Evolutionary conservation across 2,888 invertebrate species (phyloP), one percentile per base, ranked within the genome.

Genomic region (Leptopilina myrica): DNA sequence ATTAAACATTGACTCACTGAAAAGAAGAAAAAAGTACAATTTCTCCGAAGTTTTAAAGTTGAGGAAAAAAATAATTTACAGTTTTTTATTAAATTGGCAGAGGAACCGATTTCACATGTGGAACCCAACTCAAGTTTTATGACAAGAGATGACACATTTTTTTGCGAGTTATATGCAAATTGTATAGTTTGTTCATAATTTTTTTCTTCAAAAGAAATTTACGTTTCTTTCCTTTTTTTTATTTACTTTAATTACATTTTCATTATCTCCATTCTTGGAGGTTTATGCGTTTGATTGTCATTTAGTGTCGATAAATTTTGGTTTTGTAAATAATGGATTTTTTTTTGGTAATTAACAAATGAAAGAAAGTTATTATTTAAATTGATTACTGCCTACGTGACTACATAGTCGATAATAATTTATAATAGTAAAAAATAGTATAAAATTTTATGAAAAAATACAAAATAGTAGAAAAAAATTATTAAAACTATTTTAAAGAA

Each of bases 81-180:
- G 49, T 62, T 62, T 62, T 62, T 62, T 62, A 20, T 20, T 15
- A 8, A 15, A 62, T 3, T n/a, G 62, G 15, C 9, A 62, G 33
- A 62, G 62, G 20, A 15, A 15, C 7, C 15, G 62, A 62, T 62
- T 62, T 62, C 62, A 15, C 62, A 49, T 11, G 12, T 11, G 12
- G 2, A 20, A 62, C 62, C 62, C 62, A 62, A 62, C 62, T 62
- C 62, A 62, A 62, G 8, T 62, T 33, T 64, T 64, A 64, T 64
- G 64, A 64, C 33, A 64, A 11, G 40, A 64, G 64, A 64, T 64
- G 40, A 64, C 64, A 65, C 43, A 43, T 40, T 40, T 40, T n/a
- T 40, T 65, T 33, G 14, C 40, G 40, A 46, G n/a, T 67, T 46
- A 11, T 53, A 69, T 69, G 53, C 26, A 69, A 69, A 69, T 53